A percentile compares a stretch with the other conserved stretches of the same genome.
These are phyloP conservation scores for Leucoraja erinaceus DNA, from an alignment of 2,113 vertebrate species.

Conservation along the genomic window DNA sequence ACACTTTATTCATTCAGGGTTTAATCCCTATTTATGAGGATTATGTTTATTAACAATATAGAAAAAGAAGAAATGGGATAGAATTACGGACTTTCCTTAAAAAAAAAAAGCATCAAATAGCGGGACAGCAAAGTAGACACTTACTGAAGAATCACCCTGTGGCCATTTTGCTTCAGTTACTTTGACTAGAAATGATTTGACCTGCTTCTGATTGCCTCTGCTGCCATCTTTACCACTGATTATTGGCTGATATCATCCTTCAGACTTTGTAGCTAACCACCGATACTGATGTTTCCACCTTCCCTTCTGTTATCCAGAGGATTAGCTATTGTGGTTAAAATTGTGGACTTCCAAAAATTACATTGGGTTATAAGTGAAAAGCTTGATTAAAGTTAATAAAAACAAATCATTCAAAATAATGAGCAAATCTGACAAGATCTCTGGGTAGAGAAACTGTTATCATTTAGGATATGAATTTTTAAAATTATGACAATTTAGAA, in stretches of 20 bases:
- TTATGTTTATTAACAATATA: too few relatives aligned
- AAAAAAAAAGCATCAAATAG: too few relatives aligned
- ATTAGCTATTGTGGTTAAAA: not conserved
- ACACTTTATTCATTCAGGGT: too few relatives aligned
- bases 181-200: not conserved
- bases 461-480: not conserved
- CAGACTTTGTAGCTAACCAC: not conserved
- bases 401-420: not conserved
- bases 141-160: not conserved
- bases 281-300: not conserved
- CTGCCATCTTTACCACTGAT: not conserved
- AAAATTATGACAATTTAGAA: not conserved
- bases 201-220: not conserved
- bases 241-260: not conserved
- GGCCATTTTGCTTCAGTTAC: not conserved
- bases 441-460: not conserved
- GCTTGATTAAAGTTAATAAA: too few relatives aligned
- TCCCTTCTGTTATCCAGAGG: not conserved
- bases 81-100: too few relatives aligned
- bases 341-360: not conserved
- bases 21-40: too few relatives aligned
- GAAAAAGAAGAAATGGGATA: too few relatives aligned
- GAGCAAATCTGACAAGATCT: not conserved
- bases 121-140: too few relatives aligned
- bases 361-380: too few relatives aligned